Evolutionary conservation across 1,140 invertebrate genomes (phyloP).

Genomic region (Tenebrio molitor): DNA sequence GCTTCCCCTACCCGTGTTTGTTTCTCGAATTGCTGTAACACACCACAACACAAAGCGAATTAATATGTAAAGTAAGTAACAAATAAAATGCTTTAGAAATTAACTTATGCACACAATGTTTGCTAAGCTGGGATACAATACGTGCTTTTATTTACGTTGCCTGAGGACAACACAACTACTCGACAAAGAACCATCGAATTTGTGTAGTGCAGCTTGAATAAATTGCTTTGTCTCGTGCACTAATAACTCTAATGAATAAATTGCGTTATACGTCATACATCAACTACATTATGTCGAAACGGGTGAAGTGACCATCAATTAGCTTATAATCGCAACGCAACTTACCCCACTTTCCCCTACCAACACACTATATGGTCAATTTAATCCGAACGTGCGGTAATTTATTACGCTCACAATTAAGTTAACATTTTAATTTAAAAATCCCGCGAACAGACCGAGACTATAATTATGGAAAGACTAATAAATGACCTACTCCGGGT

Average conservation of each 20-base stretch:
- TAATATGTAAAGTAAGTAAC: too few relatives aligned
- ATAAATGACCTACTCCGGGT: constrained; percentile 30
- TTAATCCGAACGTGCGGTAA: constrained; percentile 22
- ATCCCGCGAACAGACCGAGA: constrained; percentile 21
- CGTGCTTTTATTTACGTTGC: too few relatives aligned
- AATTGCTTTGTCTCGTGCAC: constrained; percentile 1
- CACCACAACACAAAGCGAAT: background rate
- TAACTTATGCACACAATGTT: too few relatives aligned
- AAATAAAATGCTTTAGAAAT: too few relatives aligned
- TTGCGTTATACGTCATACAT: too few relatives aligned
- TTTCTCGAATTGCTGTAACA: too few relatives aligned
- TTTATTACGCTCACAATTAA: constrained; percentile 38
- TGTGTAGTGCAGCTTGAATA: background rate
- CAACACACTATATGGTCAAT: constrained; percentile 14
- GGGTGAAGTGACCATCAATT: too few relatives aligned
- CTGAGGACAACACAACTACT: too few relatives aligned
- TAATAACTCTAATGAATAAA: too few relatives aligned
- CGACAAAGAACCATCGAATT: background rate
- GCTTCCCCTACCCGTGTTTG: background rate
- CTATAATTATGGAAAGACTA: constrained; percentile 39
- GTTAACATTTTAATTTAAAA: constrained; percentile 39
- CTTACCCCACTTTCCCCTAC: constrained; percentile 23
- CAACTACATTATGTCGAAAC: too few relatives aligned
- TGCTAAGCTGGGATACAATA: too few relatives aligned
- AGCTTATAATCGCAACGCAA: too few relatives aligned